phyloP scores from a whole-genome alignment of 2,888 invertebrate species.

The Tholera decimalis region DNA sequence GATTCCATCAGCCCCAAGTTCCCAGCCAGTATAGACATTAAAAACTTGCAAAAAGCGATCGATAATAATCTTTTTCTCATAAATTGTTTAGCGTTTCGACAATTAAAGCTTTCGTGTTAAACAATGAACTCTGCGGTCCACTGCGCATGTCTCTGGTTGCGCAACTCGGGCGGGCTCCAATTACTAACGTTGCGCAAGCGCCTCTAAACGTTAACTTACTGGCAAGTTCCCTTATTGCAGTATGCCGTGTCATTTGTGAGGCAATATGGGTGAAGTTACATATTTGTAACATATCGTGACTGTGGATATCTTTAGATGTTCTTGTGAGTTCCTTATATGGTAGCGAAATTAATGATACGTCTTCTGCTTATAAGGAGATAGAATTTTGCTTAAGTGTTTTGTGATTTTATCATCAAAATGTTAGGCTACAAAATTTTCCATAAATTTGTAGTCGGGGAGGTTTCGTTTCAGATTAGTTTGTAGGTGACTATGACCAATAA shows the following conservation, averaged over 20 bases:
- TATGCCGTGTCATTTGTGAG: slow-evolving; percentile 57
- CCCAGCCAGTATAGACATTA: slow-evolving; percentile 18
- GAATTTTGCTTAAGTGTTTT: slow-evolving; percentile 9
- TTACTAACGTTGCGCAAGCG: slow-evolving; percentile 77
- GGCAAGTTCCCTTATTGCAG: slow-evolving; percentile 58
- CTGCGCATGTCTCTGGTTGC: slow-evolving; percentile 67
- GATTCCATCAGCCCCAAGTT: slow-evolving; percentile 19
- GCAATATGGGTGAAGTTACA: slow-evolving; percentile 53
- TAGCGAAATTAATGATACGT: slow-evolving; percentile 7
- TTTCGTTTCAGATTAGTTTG: too few species aligned
- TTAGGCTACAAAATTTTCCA: neutral
- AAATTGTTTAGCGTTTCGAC: slow-evolving; percentile 61
- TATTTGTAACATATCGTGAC: slow-evolving; percentile 59
- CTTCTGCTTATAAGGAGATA: slow-evolving; percentile 2
- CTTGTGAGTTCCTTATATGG: slow-evolving; percentile 30
- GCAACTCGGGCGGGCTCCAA: slow-evolving; percentile 74
- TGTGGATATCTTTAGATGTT: slow-evolving; percentile 16
- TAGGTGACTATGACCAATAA: too few species aligned
- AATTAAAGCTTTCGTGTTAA: slow-evolving; percentile 59
- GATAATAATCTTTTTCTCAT: slow-evolving; percentile 60
- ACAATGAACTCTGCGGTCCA: slow-evolving; percentile 71
- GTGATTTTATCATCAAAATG: neutral
- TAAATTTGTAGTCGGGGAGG: neutral
- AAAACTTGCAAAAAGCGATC: slow-evolving; percentile 38
- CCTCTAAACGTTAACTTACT: slow-evolving; percentile 56